These are phyloP conservation scores for Seladonia tumulorum DNA, from an alignment of 2,888 invertebrate genomes.

Conservation along the genomic window DNA sequence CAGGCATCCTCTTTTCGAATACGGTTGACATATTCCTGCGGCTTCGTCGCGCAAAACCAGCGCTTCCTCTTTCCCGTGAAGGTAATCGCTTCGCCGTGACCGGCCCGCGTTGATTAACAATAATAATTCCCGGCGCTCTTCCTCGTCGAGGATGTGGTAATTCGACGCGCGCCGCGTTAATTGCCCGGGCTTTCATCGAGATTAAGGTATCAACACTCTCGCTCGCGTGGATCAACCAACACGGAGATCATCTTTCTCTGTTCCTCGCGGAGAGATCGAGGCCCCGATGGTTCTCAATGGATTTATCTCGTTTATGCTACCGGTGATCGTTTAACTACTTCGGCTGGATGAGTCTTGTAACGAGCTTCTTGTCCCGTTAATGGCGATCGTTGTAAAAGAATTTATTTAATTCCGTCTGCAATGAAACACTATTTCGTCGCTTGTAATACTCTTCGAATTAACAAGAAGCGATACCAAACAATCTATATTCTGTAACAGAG, in stretches of 20 bases:
- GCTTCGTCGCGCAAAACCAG: neutral
- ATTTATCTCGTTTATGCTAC: neutral
- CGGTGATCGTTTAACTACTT: neutral
- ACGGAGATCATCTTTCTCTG: neutral
- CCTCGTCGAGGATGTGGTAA: conserved; percentile 53
- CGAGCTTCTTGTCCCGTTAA: neutral
- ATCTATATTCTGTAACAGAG: neutral
- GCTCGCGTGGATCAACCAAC: conserved; percentile 27
- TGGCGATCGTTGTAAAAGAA: neutral
- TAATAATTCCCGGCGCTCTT: conserved; percentile 42
- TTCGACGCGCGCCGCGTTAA: conserved; percentile 61
- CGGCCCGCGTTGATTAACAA: conserved; percentile 54
- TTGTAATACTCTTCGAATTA: neutral
- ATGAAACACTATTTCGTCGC: neutral
- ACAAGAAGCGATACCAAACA: too few species aligned
- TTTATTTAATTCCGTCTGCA: neutral
- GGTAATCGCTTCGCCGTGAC: conserved; percentile 42
- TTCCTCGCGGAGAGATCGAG: neutral
- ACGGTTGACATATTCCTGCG: conserved; percentile 41
- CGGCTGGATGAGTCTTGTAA: neutral
- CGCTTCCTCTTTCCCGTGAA: conserved; percentile 35
- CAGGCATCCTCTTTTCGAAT: neutral
- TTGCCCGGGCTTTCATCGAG: conserved; percentile 70
- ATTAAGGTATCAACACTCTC: conserved; percentile 67
- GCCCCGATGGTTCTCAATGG: neutral